Conservation (phyloP, 2,113 vertebrate genomes). For the Poeciliopsis prolifica region DNA sequence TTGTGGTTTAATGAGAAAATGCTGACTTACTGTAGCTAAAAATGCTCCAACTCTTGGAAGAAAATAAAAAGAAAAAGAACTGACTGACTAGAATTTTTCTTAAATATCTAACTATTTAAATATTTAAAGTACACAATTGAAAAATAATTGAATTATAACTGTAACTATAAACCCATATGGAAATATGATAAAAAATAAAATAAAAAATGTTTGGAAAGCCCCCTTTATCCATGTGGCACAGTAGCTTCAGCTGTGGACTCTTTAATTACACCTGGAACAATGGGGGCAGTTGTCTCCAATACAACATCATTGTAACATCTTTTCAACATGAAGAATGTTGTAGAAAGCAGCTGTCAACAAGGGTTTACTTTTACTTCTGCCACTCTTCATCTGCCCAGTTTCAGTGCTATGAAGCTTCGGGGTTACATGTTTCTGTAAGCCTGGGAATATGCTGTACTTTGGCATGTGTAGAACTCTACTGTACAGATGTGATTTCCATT, state of each 20-base stretch:
- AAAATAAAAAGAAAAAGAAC: too few species aligned
- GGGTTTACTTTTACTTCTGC: slow-evolving; percentile 81
- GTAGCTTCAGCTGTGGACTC: slow-evolving; percentile 80
- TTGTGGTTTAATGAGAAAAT: too few species aligned
- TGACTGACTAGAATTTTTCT: too few species aligned
- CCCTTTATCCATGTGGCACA: slow-evolving; percentile 57
- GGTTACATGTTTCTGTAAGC: slow-evolving; percentile 72
- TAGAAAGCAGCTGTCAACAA: slow-evolving; percentile 82
- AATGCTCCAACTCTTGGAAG: too few species aligned
- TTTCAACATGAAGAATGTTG: slow-evolving; percentile 77
- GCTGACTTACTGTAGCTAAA: too few species aligned
- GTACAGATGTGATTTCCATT: slow-evolving; percentile 82
- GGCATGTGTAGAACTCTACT: slow-evolving; percentile 71
- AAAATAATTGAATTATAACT: too few species aligned
- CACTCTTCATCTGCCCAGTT: slow-evolving; percentile 62
- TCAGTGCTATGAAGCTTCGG: slow-evolving; percentile 80
- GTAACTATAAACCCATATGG: too few species aligned
- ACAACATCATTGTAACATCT: slow-evolving; percentile 76
- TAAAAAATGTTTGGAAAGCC: slow-evolving; percentile 36
- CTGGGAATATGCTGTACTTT: slow-evolving; percentile 63
- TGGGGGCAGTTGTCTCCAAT: slow-evolving; percentile 82
- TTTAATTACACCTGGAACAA: slow-evolving; percentile 86
- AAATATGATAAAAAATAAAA: too few species aligned
- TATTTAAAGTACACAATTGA: too few species aligned
- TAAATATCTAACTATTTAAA: too few species aligned